These are phyloP conservation scores for Australoheros facetus DNA, from an alignment of 2,797 vertebrate genomes.

Conservation along the genomic window DNA sequence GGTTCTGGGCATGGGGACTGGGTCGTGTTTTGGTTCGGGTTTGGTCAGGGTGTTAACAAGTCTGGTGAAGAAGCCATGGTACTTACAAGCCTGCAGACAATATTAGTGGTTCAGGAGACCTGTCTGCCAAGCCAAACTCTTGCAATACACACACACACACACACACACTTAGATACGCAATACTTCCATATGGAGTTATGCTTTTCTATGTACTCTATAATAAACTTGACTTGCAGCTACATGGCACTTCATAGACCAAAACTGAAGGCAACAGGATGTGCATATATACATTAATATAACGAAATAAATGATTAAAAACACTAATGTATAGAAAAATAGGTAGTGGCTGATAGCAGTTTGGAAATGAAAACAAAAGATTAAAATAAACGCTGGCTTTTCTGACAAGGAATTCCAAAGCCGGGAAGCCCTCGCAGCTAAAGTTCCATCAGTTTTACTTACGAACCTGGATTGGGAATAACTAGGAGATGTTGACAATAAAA, in stretches of 20 bases:
- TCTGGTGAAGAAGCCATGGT: slow-evolving; percentile 64
- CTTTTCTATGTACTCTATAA: background rate
- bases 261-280: background rate
- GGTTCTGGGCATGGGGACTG: slow-evolving; percentile 53
- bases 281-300: background rate
- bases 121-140: slow-evolving; percentile 62
- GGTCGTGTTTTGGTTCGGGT: slow-evolving; percentile 68
- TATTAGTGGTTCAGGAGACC: slow-evolving; percentile 69
- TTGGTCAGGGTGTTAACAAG: slow-evolving; percentile 80
- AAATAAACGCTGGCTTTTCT: background rate
- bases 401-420: accelerated
- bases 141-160: background rate
- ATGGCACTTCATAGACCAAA: background rate
- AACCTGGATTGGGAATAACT: background rate
- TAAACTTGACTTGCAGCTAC: background rate
- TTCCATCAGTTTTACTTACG: background rate
- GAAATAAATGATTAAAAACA: background rate
- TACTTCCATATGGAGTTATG: background rate
- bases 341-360: background rate
- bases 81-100: slow-evolving; percentile 69
- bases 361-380: background rate
- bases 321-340: background rate
- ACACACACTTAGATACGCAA: background rate
- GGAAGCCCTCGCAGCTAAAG: accelerated
- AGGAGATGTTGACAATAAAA: background rate